Evolutionary conservation across 1,140 invertebrate species (phyloP).

Genomic region (Sycobia sp.): DNA sequence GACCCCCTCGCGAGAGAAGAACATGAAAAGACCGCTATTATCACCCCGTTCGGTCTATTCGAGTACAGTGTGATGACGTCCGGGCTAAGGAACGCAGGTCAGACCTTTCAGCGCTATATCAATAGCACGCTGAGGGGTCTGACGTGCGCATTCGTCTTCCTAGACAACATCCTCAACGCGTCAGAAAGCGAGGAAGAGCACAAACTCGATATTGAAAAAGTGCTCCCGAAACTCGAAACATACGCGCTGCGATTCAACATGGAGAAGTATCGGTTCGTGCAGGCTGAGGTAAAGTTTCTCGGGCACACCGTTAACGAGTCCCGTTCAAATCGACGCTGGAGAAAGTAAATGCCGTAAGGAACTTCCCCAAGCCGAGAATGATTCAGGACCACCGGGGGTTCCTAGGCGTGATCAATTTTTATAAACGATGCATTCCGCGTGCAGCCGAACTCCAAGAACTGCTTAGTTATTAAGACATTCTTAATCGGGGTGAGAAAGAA

Average conservation of each 20-base stretch:
- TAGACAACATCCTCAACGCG: not conserved
- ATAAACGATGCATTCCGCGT: not conserved
- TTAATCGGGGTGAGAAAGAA: not conserved
- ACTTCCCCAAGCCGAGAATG: too few species aligned
- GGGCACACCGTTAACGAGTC: too few species aligned
- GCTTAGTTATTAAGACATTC: not conserved
- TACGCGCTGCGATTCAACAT: not conserved
- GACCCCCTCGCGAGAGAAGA: not conserved
- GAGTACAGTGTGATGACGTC: not conserved
- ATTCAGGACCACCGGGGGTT: too few species aligned
- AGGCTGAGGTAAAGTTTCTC: too few species aligned
- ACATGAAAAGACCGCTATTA: not conserved
- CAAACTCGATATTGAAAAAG: not conserved
- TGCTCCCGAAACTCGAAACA: not conserved
- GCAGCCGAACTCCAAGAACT: too few species aligned
- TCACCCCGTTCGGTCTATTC: too few species aligned
- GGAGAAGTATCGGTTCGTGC: too few species aligned
- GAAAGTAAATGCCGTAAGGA: not conserved
- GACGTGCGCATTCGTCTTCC: not conserved
- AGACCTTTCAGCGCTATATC: too few species aligned
- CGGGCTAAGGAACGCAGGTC: not conserved
- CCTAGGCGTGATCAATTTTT: not conserved
- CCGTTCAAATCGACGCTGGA: too few species aligned
- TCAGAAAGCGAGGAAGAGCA: too few species aligned
- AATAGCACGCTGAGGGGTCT: not conserved